These are phyloP conservation scores for Plotosus lineatus DNA, from an alignment of 2,113 vertebrate genomes.

Conservation along the genomic window DNA sequence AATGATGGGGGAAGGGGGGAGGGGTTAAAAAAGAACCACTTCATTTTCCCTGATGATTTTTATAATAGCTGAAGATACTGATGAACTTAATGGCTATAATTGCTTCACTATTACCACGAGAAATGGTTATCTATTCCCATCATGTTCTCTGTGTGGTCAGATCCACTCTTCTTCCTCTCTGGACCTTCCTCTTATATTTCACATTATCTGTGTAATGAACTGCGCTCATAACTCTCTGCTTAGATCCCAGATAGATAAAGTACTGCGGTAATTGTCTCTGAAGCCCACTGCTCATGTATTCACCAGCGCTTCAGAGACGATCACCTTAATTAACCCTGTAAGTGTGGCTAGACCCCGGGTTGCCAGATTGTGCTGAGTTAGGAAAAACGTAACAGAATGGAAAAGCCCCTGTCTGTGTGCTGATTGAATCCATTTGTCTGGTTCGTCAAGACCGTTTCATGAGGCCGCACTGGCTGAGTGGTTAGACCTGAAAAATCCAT, in stretches of 20 bases:
- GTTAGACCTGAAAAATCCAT: constrained; percentile 52
- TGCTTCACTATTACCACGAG: constrained; percentile 12
- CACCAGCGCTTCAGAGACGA: constrained; percentile 32
- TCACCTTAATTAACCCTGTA: constrained; percentile 71
- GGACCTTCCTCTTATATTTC: not conserved
- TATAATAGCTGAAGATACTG: constrained; percentile 9
- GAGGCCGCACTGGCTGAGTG: constrained; percentile 25
- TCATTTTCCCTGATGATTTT: not conserved
- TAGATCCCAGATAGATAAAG: constrained; percentile 14
- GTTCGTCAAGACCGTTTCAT: constrained; percentile 28
- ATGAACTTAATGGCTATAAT: constrained; percentile 20
- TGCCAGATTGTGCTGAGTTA: constrained; percentile 59
- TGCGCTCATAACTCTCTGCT: not conserved
- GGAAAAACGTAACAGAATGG: constrained; percentile 26
- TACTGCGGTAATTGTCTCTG: constrained; percentile 35
- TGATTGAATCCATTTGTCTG: constrained; percentile 67
- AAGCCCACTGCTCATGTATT: constrained; percentile 14
- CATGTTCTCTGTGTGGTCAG: constrained; percentile 15
- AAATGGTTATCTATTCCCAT: constrained; percentile 14
- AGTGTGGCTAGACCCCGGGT: constrained; percentile 48
- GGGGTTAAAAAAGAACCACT: not conserved
- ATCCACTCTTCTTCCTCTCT: not conserved
- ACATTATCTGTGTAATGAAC: constrained; percentile 1
- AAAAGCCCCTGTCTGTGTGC: constrained; percentile 52
- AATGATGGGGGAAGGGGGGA: not conserved